These are phyloP conservation scores for Wasmannia auropunctata DNA, from an alignment of 1,140 invertebrate species.

Conservation along the genomic window DNA sequence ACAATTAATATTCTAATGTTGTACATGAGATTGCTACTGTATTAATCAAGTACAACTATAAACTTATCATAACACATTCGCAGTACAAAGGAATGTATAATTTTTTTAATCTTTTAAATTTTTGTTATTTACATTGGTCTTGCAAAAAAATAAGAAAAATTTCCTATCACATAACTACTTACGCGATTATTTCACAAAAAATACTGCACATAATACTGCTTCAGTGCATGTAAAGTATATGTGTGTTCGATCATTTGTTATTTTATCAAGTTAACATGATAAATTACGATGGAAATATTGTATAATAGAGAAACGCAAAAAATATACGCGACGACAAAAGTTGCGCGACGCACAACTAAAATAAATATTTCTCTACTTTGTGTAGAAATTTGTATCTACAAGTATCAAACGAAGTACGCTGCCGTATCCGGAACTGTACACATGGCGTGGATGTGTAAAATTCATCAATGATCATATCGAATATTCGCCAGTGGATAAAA, in stretches of 20 bases:
- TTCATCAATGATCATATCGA: constrained; percentile 88
- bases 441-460: constrained; percentile 87
- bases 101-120: no score
- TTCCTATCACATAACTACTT: background rate
- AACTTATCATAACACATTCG: no score
- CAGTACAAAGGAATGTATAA: background rate
- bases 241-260: background rate
- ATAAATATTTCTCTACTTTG: background rate
- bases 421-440: constrained; percentile 86
- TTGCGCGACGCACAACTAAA: background rate
- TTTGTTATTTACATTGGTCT: background rate
- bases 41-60: background rate
- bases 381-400: constrained; percentile 90
- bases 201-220: background rate
- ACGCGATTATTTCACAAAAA: background rate
- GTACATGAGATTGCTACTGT: background rate
- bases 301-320: background rate
- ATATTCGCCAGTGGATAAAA: constrained; percentile 86
- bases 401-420: constrained; percentile 88
- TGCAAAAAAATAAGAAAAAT: background rate
- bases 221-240: background rate
- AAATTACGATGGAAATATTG: background rate
- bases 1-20: no score
- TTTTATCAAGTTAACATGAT: background rate
- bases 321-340: no score